These are phyloP conservation scores for Colistium nudipinnis DNA, from an alignment of 2,113 vertebrate species.

Conservation along the genomic window DNA sequence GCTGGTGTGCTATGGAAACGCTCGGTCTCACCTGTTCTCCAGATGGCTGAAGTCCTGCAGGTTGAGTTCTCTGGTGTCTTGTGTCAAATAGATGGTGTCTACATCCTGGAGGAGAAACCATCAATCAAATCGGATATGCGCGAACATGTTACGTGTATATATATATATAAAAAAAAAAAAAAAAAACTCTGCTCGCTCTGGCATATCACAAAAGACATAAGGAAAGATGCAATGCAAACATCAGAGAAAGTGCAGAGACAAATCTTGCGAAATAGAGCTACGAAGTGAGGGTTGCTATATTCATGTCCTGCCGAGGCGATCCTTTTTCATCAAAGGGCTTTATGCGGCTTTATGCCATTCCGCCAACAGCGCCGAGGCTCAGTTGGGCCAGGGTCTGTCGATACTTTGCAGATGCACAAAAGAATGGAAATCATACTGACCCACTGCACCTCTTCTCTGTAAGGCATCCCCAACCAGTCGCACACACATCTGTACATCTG, in stretches of 20 bases:
- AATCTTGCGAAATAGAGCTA: background rate
- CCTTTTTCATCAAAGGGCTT: slow-evolving; percentile 24
- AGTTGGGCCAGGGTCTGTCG: background rate
- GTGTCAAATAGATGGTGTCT: slow-evolving; percentile 97
- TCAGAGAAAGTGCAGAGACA: background rate
- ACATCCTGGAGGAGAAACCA: slow-evolving; percentile 85
- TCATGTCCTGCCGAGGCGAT: background rate
- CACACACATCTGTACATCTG: slow-evolving; percentile 97
- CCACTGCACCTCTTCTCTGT: slow-evolving; percentile 97
- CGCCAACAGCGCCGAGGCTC: background rate
- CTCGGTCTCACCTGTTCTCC: slow-evolving; percentile 88
- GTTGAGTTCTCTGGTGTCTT: slow-evolving; percentile 95
- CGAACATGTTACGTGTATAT: background rate
- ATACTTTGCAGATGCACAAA: background rate
- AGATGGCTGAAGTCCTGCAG: slow-evolving; percentile 98
- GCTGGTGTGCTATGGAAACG: background rate
- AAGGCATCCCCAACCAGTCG: slow-evolving; percentile 94
- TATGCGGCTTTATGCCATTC: slow-evolving; percentile 7
- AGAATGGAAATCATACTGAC: slow-evolving; percentile 79
- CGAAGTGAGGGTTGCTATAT: background rate
- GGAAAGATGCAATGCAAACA: slow-evolving; percentile 1
- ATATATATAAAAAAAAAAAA: too few species aligned
- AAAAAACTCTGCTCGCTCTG: too few species aligned
- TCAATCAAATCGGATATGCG: background rate
- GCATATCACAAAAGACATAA: too few species aligned